phyloP scores from a whole-genome alignment of 2,113 vertebrate genomes.

The Gallinago media region DNA sequence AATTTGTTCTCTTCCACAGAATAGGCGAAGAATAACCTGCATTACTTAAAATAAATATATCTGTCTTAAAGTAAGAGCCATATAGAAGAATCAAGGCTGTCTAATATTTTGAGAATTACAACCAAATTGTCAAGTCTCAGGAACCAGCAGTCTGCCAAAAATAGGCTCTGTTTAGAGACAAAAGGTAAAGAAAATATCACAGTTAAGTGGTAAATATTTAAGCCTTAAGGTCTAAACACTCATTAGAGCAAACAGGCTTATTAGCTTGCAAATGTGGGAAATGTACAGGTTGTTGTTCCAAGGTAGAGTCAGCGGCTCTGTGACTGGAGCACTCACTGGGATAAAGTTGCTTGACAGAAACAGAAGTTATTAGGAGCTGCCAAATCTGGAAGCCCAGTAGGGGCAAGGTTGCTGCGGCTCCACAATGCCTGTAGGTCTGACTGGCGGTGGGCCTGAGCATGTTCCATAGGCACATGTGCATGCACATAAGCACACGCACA shows the following conservation, averaged over 20 bases:
- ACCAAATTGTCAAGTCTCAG: background rate
- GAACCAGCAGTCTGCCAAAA: background rate
- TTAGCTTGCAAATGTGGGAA: background rate
- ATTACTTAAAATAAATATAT: background rate
- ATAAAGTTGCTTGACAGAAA: background rate
- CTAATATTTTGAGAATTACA: background rate
- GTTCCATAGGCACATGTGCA: fast-evolving
- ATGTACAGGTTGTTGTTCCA: background rate
- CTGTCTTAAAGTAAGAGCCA: background rate
- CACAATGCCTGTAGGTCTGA: fast-evolving
- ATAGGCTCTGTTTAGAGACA: background rate
- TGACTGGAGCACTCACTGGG: background rate
- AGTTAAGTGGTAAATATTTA: background rate
- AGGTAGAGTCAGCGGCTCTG: background rate
- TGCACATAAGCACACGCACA: background rate
- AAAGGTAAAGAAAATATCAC: background rate
- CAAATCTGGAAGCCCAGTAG: fast-evolving
- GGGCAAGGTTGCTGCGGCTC: background rate
- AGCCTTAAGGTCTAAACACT: background rate
- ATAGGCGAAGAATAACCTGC: background rate
- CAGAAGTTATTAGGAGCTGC: background rate
- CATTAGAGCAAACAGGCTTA: background rate
- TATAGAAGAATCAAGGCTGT: background rate
- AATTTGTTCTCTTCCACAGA: background rate
- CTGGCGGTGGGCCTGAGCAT: fast-evolving